Percentiles rank a stretch among this genome's conserved stretches.
Conservation (phyloP, 2,113 vertebrate species). For the Peucedramus taeniatus region DNA sequence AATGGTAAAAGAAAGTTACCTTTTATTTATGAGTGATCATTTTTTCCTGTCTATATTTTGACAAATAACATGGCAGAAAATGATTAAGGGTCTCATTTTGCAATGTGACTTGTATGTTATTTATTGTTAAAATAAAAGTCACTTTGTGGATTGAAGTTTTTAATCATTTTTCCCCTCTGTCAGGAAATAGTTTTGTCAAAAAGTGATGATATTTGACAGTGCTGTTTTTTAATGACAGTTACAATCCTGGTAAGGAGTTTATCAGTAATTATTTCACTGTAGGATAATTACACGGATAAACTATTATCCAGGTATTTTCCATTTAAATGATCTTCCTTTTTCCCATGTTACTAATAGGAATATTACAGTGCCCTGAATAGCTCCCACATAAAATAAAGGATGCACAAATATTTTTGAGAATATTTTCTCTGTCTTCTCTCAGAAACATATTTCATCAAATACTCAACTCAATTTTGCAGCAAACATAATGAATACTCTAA, state of each 20-base stretch:
- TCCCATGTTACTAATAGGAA: not conserved
- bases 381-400: not conserved
- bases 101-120: conserved; percentile 75
- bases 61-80: conserved; percentile 68
- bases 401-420: not conserved
- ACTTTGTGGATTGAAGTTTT: conserved; percentile 73
- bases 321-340: not conserved
- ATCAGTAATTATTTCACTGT: conserved; percentile 6
- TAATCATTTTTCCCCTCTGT: conserved; percentile 66
- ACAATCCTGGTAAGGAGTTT: not conserved
- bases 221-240: not conserved
- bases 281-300: not conserved
- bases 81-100: conserved; percentile 70
- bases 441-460: not conserved
- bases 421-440: not conserved
- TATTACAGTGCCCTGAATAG: not conserved
- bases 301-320: not conserved
- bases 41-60: conserved; percentile 69
- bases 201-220: not conserved
- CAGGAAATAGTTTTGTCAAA: conserved; percentile 51
- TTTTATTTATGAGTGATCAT: conserved; percentile 69
- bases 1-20: conserved; percentile 56
- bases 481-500: not conserved
- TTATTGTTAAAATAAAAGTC: conserved; percentile 75
- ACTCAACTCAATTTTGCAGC: not conserved